Evolutionary conservation across 2,113 vertebrate species (phyloP).

Genomic region (Dasyornis broadbenti): DNA sequence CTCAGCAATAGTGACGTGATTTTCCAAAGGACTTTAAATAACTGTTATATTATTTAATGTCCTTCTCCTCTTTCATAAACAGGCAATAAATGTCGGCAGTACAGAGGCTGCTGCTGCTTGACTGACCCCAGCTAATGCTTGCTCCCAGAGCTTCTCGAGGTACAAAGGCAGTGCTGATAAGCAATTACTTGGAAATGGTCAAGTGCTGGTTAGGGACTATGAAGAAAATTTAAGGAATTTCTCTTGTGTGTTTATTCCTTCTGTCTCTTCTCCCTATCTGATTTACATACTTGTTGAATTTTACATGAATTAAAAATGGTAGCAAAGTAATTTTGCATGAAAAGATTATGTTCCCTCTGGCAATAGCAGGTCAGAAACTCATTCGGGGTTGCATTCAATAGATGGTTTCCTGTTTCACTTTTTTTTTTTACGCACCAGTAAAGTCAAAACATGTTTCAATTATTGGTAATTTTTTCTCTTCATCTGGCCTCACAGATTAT

Average conservation of each 20-base stretch:
- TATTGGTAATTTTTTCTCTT: not conserved
- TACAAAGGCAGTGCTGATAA: not conserved
- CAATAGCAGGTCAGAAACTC: not conserved
- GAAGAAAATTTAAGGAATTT: not conserved
- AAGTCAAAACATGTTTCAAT: not conserved
- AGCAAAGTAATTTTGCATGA: not conserved
- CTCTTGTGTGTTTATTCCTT: not conserved
- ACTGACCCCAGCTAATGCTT: not conserved
- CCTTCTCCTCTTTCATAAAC: not conserved
- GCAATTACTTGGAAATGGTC: not conserved
- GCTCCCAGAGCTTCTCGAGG: not conserved
- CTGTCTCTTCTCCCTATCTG: not conserved
- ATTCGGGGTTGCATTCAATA: not conserved
- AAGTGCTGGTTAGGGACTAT: not conserved
- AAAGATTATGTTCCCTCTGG: not conserved
- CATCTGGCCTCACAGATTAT: not conserved
- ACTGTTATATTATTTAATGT: not conserved
- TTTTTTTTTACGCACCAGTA: not conserved
- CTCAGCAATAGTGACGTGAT: constrained; percentile 15
- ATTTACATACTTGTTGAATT: not conserved
- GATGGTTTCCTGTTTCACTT: not conserved
- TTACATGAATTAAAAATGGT: not conserved
- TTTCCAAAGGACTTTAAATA: constrained; percentile 39
- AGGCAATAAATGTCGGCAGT: not conserved
- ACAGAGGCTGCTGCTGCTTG: not conserved